Conservation (phyloP, 64 coral and sea anemone species). For the Porites australiensis region DNA sequence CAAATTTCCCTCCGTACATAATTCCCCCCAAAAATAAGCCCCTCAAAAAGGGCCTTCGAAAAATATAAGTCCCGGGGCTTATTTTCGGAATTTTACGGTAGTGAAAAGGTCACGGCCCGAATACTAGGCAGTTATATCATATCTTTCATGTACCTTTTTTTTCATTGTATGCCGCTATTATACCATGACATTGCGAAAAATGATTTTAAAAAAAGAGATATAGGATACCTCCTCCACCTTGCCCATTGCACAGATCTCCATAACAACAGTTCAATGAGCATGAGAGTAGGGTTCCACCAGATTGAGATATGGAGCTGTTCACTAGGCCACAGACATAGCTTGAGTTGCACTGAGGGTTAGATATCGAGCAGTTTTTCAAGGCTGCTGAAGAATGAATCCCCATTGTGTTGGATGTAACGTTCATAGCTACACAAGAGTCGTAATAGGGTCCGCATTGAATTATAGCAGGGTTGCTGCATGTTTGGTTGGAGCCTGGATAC, state of each 20-base stretch:
- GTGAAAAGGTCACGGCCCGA: too few relatives aligned
- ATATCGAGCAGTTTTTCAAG: not conserved
- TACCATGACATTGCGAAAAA: too few relatives aligned
- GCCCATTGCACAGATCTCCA: slow-evolving; percentile 12
- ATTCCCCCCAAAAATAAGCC: too few relatives aligned
- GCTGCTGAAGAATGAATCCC: not conserved
- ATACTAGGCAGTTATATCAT: too few relatives aligned
- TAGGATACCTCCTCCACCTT: not conserved
- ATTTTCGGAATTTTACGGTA: too few relatives aligned
- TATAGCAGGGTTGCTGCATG: not conserved
- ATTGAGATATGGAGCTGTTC: not conserved
- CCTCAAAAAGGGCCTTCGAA: too few relatives aligned
- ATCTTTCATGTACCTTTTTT: too few relatives aligned
- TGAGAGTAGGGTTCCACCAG: not conserved
- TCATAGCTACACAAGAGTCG: not conserved
- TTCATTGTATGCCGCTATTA: too few relatives aligned
- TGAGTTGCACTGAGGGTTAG: not conserved
- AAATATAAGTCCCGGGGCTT: too few relatives aligned
- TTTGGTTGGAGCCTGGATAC: not conserved
- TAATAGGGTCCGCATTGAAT: not conserved
- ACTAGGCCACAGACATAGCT: not conserved
- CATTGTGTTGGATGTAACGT: not conserved
- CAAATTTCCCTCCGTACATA: too few relatives aligned
- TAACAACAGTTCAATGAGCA: not conserved
- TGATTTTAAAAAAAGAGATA: not conserved